Evolutionary conservation across 2,113 vertebrate species (phyloP), one percentile per base, ranked within the genome.

Genomic region (Lichenostomus cassidix): DNA sequence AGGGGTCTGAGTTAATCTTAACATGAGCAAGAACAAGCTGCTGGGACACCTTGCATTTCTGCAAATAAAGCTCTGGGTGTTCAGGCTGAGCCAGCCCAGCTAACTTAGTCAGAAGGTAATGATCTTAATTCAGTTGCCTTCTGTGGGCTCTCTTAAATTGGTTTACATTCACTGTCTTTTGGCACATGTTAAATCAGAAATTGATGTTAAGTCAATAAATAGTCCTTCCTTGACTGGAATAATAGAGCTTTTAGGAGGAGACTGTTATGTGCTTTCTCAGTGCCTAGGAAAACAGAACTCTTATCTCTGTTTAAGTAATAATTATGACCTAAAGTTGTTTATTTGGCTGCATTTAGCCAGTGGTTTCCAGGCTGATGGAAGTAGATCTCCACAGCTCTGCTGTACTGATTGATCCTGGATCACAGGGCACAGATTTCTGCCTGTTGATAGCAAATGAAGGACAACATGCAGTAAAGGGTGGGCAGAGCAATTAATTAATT

Each of bases 161-260:
- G 37, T 88, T 93, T 92, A 83, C 21, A 79, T 74, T 52, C 87
- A 65, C 62, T 82, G 56, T 79, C 58, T 70, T 79, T 62, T 93
- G 75, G 70, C 62, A 78, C 37, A 82, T 22, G 23, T 84, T 75
- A 76, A 75, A 64, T 82, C 56, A 89, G n/a, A 58, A 95, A 68
- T 55, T 84, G 87, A 87, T 35, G 58, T n/a, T 87, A 78, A 73
- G 46, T 82, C 73, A 94, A 89, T 71, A 93, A 95, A 89, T 35
- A 94, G 31, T 12, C 27, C 37, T 83, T 52, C 29, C 35, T 68
- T 2, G 6, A 16, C 60, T 68, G 44, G 21, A 76, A 18, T 68
- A 89, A 85, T 52, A 44, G 2, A 42, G 60, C 41, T 92, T 74
- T 75, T 44, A 82, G 49, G 65, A 68, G 29, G 78, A 63, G 62